A percentile compares a stretch with the other conserved stretches of the same genome.
phyloP scores from a whole-genome alignment of 1,140 invertebrate genomes.

The Eriosoma lanigerum region DNA sequence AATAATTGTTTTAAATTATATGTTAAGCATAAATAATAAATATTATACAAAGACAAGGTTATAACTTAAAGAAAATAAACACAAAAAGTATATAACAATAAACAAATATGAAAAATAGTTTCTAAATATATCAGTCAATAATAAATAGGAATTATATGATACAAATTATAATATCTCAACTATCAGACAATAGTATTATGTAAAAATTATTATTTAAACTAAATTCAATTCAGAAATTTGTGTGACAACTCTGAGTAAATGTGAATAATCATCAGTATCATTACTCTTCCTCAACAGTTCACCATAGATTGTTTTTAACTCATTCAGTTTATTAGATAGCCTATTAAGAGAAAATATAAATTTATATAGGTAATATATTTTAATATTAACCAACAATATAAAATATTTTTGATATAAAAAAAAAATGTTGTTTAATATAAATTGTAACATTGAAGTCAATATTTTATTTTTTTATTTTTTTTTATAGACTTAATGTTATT shows the following conservation, averaged over 20 bases:
- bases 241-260: conserved; percentile 37
- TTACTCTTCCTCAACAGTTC: conserved; percentile 28
- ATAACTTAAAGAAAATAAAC: not conserved
- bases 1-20: not conserved
- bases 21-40: no score
- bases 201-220: not conserved
- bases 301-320: conserved; percentile 29
- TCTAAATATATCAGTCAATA: not conserved
- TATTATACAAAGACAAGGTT: no score
- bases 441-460: no score
- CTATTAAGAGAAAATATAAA: not conserved
- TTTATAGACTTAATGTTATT: no score
- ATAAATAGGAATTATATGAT: not conserved
- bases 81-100: not conserved
- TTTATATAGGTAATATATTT: not conserved
- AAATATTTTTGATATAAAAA: no score
- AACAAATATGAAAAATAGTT: conserved; percentile 2
- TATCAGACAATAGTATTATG: not conserved
- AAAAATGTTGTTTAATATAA: no score
- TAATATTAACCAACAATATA: no score
- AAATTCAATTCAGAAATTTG: conserved; percentile 36
- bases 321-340: conserved; percentile 3
- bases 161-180: not conserved
- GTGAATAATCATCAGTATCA: not conserved
- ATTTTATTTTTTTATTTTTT: no score